phyloP scores from a whole-genome alignment of 2,888 invertebrate genomes.

The Luffia ferchaultella region DNA sequence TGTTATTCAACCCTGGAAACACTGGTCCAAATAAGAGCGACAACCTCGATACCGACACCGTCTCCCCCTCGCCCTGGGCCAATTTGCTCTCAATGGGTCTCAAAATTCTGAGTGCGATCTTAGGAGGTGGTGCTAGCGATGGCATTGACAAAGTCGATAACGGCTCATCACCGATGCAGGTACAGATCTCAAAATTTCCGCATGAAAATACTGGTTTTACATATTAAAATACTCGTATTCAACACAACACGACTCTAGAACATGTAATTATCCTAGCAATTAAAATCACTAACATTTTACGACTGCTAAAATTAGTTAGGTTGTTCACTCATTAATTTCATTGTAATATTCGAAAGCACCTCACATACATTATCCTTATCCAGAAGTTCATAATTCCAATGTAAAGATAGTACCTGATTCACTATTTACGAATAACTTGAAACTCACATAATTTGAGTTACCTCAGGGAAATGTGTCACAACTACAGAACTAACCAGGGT shows the following conservation, averaged over 20 bases:
- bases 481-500: background rate
- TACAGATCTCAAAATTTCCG: constrained; percentile 32
- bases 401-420: constrained; percentile 41
- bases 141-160: constrained; percentile 93
- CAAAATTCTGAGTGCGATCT: constrained; percentile 83
- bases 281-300: constrained; percentile 3
- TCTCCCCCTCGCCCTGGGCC: constrained; percentile 85
- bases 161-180: constrained; percentile 89
- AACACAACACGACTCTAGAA: background rate
- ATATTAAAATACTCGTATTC: background rate
- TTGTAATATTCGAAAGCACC: constrained; percentile 39
- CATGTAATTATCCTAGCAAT: background rate
- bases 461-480: constrained; percentile 29
- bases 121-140: constrained; percentile 81
- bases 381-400: constrained; percentile 32
- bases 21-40: constrained; percentile 85
- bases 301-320: background rate
- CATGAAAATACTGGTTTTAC: background rate
- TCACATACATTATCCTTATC: constrained; percentile 41
- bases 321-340: background rate
- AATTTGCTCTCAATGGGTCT: constrained; percentile 86
- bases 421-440: constrained; percentile 37
- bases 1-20: constrained; percentile 77
- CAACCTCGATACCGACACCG: constrained; percentile 72
- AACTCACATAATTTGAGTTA: constrained; percentile 33